phyloP scores from a whole-genome alignment of 2,888 invertebrate genomes.

The Capitulum mitella region DNA sequence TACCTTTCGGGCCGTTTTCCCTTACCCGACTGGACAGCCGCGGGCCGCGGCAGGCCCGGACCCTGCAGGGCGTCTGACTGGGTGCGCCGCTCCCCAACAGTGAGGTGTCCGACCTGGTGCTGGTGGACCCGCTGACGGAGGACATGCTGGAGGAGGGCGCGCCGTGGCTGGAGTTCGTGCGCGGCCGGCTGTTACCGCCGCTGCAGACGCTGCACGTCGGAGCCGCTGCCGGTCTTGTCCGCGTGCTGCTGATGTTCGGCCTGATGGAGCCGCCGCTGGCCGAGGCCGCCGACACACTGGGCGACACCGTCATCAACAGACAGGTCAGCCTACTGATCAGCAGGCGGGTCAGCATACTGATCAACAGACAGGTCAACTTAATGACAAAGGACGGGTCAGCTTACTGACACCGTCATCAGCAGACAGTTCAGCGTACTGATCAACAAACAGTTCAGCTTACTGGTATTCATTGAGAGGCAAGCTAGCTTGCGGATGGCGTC shows the following conservation, averaged over 20 bases:
- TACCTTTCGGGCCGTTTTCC: too few relatives aligned
- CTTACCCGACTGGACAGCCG: too few relatives aligned
- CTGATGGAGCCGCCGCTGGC: neutral
- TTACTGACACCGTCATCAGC: too few relatives aligned
- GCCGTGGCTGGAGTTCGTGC: neutral
- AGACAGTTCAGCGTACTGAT: too few relatives aligned
- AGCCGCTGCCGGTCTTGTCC: neutral
- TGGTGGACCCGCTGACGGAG: slow-evolving; percentile 12
- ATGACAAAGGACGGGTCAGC: too few relatives aligned
- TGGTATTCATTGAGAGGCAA: too few relatives aligned
- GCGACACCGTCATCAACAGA: neutral
- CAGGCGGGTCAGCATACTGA: neutral
- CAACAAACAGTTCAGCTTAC: too few relatives aligned
- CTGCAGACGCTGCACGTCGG: slow-evolving; percentile 16
- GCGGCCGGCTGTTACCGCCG: neutral
- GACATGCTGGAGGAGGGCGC: neutral
- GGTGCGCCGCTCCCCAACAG: neutral
- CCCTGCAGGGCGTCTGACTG: too few relatives aligned
- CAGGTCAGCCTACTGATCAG: neutral
- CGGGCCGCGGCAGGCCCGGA: too few relatives aligned
- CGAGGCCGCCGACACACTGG: neutral
- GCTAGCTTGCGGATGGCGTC: too few relatives aligned
- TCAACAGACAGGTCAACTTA: too few relatives aligned
- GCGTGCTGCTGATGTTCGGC: neutral
- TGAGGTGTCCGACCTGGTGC: slow-evolving; percentile 7